Evolutionary conservation across 2,888 invertebrate genomes (phyloP).

Genomic region (Parthenolecanium corni): DNA sequence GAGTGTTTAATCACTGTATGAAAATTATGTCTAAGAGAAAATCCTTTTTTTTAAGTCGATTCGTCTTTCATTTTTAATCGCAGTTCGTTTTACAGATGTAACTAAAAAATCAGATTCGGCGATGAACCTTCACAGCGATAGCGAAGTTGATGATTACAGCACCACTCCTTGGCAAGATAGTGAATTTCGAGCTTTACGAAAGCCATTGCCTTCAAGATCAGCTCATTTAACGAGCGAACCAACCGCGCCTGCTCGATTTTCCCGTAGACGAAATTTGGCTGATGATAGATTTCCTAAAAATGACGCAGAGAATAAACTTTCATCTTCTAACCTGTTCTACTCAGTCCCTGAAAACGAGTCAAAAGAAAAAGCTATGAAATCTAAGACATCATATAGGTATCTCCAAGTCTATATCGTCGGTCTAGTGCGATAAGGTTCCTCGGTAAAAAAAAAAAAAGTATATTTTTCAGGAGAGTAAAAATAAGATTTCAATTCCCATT

Average conservation of each 20-base stretch:
- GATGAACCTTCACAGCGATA: conserved; percentile 40
- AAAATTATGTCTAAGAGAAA: too few relatives aligned
- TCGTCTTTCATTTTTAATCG: too few relatives aligned
- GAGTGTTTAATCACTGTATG: too few relatives aligned
- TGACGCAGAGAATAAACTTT: not conserved
- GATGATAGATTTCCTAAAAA: conserved; percentile 40
- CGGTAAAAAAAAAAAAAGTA: too few relatives aligned
- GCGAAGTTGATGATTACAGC: conserved; percentile 39
- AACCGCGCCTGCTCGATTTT: conserved; percentile 29
- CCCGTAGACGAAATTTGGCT: conserved; percentile 37
- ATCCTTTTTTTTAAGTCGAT: too few relatives aligned
- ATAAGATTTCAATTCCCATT: too few relatives aligned
- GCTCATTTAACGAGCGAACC: conserved; percentile 31
- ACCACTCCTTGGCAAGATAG: conserved; percentile 30
- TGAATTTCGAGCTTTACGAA: conserved; percentile 26
- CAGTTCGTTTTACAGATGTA: conserved; percentile 15
- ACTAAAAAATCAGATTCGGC: conserved; percentile 29
- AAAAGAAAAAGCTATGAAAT: not conserved
- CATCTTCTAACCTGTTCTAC: conserved; percentile 5
- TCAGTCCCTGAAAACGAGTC: not conserved
- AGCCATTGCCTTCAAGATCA: conserved; percentile 29
- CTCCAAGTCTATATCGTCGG: not conserved
- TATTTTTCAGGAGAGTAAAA: too few relatives aligned
- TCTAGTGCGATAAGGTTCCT: not conserved
- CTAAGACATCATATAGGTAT: not conserved